Percentiles rank a stretch among this genome's conserved stretches.
These are phyloP conservation scores for Mercenaria mercenaria DNA, from an alignment of 1,140 invertebrate species.

Conservation along the genomic window DNA sequence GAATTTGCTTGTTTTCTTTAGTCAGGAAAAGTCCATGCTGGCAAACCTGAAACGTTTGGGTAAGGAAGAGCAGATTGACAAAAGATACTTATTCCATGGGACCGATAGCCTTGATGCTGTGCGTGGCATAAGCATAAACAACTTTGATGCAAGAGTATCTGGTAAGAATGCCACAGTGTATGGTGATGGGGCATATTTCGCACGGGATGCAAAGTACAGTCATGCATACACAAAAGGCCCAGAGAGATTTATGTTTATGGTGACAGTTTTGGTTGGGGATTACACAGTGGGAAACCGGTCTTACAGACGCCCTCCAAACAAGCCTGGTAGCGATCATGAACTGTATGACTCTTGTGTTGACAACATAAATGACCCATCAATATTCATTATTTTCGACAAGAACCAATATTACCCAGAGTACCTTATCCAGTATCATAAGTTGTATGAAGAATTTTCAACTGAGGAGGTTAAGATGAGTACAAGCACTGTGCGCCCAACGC, in stretches of 20 bases:
- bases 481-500: neutral
- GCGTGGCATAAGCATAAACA: slow-evolving; percentile 74
- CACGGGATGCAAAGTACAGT: slow-evolving; percentile 75
- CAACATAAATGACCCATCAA: slow-evolving; percentile 72
- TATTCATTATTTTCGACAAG: slow-evolving; percentile 80
- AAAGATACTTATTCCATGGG: slow-evolving; percentile 77
- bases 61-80: slow-evolving; percentile 43
- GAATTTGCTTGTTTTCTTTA: no score
- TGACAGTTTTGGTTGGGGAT: slow-evolving; percentile 79
- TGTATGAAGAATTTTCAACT: neutral
- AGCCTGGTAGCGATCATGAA: slow-evolving; percentile 66
- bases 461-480: neutral
- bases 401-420: slow-evolving; percentile 82
- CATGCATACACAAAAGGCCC: slow-evolving; percentile 70
- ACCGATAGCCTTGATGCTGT: slow-evolving; percentile 72
- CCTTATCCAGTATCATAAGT: slow-evolving; percentile 76
- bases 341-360: slow-evolving; percentile 82
- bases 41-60: slow-evolving; percentile 59
- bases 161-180: slow-evolving; percentile 76
- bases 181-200: slow-evolving; percentile 83
- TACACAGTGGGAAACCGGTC: slow-evolving; percentile 69
- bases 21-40: slow-evolving; percentile 71
- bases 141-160: slow-evolving; percentile 77
- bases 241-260: slow-evolving; percentile 76
- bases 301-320: slow-evolving; percentile 76